Percentiles rank a stretch among this genome's conserved stretches.
These are phyloP conservation scores for Lepus europaeus DNA, from an alignment of 2,113 vertebrate species.

Conservation along the genomic window DNA sequence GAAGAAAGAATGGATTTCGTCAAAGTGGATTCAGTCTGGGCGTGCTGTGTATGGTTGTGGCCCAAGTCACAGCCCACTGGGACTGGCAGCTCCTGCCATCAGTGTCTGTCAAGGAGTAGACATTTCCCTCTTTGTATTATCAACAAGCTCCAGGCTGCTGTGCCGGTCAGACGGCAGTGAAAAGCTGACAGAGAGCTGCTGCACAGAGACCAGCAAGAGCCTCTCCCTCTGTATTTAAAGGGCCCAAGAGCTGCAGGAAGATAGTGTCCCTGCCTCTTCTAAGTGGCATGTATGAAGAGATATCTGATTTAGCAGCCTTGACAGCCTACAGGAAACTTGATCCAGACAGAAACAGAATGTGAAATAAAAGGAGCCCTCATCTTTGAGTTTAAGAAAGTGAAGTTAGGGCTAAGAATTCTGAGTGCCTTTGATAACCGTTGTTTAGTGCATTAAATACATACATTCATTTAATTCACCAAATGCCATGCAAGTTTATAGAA, in stretches of 20 bases:
- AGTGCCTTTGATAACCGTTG: neutral
- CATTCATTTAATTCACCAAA: neutral
- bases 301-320: constrained; percentile 60
- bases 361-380: constrained; percentile 32
- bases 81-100: neutral
- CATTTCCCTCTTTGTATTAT: constrained; percentile 60
- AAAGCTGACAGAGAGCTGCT: constrained; percentile 41
- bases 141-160: constrained; percentile 42
- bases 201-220: neutral
- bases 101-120: constrained; percentile 22
- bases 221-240: constrained; percentile 65
- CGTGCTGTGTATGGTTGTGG: constrained; percentile 44
- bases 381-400: constrained; percentile 7
- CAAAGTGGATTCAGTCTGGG: constrained; percentile 29
- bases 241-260: constrained; percentile 53
- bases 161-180: neutral
- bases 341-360: constrained; percentile 62
- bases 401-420: neutral
- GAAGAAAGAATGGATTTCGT: neutral
- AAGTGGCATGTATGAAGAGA: constrained; percentile 62
- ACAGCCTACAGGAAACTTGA: constrained; percentile 68
- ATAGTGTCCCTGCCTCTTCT: constrained; percentile 57
- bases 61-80: neutral
- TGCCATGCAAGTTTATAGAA: neutral
- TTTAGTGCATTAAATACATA: neutral